Conservation (phyloP, 2,113 vertebrate genomes). For the Archilochus colubris region DNA sequence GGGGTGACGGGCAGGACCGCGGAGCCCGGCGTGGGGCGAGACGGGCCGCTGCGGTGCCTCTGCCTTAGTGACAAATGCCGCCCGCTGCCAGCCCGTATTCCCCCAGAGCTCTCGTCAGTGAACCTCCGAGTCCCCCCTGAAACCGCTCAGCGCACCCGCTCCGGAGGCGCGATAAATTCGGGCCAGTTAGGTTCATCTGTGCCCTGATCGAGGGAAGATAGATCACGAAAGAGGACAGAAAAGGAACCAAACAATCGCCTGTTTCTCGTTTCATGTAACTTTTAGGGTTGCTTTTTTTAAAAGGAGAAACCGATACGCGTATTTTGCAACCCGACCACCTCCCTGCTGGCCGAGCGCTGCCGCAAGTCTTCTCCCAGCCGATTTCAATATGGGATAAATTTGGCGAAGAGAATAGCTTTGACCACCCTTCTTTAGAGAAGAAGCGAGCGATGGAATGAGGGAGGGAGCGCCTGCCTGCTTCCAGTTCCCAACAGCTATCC, state of each 20-base stretch:
- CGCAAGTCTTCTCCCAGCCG: neutral
- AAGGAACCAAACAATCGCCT: neutral
- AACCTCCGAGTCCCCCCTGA: neutral
- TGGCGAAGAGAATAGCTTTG: neutral
- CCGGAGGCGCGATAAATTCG: neutral
- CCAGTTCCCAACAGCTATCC: neutral
- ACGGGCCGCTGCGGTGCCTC: neutral
- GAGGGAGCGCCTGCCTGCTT: neutral
- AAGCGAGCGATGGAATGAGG: neutral
- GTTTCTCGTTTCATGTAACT: neutral
- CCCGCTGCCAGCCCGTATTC: neutral
- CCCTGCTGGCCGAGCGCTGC: neutral
- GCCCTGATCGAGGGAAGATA: neutral
- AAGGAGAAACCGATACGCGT: neutral
- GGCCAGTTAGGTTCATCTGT: neutral
- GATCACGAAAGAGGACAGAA: neutral
- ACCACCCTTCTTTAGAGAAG: neutral
- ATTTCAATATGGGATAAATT: neutral
- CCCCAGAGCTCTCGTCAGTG: accelerated
- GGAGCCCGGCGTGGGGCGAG: neutral
- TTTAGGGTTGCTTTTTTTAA: neutral
- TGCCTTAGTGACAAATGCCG: neutral
- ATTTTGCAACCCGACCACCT: neutral
- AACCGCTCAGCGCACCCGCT: neutral
- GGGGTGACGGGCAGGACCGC: neutral